Evolutionary conservation across 1,140 invertebrate species (phyloP).

Genomic region (Drosophila pallidifrons): DNA sequence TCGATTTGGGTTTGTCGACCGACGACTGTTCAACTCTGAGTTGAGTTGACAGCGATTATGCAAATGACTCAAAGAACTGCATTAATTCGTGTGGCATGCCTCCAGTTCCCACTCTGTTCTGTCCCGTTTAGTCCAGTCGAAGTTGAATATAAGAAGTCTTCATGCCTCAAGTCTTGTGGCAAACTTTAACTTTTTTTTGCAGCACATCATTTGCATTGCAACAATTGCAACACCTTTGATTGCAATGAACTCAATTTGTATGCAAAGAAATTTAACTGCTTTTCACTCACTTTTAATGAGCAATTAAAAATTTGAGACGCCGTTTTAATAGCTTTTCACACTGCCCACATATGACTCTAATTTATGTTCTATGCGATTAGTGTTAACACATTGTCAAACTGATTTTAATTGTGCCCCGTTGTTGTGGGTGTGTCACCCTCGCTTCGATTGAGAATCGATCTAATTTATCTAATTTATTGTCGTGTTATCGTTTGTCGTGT

Average conservation of each 20-base stretch:
- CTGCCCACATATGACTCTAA: slow-evolving; percentile 2
- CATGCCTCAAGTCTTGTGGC: slow-evolving; percentile 22
- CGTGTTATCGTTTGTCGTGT: slow-evolving; percentile 70
- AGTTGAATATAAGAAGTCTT: neutral
- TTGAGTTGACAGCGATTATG: slow-evolving; percentile 79
- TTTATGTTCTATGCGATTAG: slow-evolving; percentile 42
- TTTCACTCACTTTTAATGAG: slow-evolving; percentile 60
- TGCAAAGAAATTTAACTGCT: slow-evolving; percentile 47
- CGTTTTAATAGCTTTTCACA: slow-evolving; percentile 17
- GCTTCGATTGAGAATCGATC: slow-evolving; percentile 26
- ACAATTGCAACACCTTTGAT: slow-evolving; percentile 41
- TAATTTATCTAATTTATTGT: slow-evolving; percentile 50
- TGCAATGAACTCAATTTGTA: slow-evolving; percentile 60
- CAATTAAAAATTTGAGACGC: slow-evolving; percentile 63
- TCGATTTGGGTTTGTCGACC: slow-evolving; percentile 44
- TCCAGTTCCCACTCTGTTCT: neutral
- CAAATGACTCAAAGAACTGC: slow-evolving; percentile 66
- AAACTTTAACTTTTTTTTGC: slow-evolving; percentile 30
- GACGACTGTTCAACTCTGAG: slow-evolving; percentile 8
- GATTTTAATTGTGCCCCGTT: slow-evolving; percentile 36
- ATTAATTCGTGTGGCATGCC: slow-evolving; percentile 56
- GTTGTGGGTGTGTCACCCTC: slow-evolving; percentile 28
- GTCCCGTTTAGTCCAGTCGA: neutral
- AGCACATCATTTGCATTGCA: slow-evolving; percentile 60
- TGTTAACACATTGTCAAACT: slow-evolving; percentile 52